Evolutionary conservation across 2,113 vertebrate species (phyloP).

Genomic region (mouse (Mus musculus)): GRCm39 chr12:34036001-34036500

Average conservation of each 20-base stretch:
- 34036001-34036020: background rate
- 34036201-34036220: background rate
- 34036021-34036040: background rate
- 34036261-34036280: background rate
- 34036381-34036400: background rate
- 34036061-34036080: background rate
- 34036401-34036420: background rate
- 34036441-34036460: background rate
- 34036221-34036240: background rate
- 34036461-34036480: background rate
- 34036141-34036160: conserved; percentile 20
- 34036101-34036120: background rate
- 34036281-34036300: background rate
- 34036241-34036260: background rate
- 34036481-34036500: background rate
- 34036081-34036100: background rate
- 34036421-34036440: background rate
- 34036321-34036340: background rate
- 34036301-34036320: background rate
- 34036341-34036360: background rate
- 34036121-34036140: background rate
- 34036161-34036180: background rate
- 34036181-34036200: background rate
- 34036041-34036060: background rate
- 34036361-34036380: background rate